A percentile compares a stretch with the other conserved stretches of the same genome.
These are phyloP conservation scores for Loriculus beryllinus DNA, from an alignment of 2,797 vertebrate species.

Conservation along the genomic window DNA sequence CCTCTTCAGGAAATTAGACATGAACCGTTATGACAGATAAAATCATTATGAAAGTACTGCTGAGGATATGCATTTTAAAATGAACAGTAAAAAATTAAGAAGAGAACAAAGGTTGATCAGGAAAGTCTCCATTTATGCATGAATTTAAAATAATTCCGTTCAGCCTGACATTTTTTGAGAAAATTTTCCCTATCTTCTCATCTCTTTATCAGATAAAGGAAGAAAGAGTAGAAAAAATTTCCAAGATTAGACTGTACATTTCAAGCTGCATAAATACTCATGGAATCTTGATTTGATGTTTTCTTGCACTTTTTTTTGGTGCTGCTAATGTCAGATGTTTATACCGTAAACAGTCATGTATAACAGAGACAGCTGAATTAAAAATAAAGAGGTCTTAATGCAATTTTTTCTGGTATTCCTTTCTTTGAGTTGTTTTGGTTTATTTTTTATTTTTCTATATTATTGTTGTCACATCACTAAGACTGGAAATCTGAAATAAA, in stretches of 20 bases:
- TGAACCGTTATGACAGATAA: slow-evolving; percentile 16
- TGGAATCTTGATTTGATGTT: not conserved
- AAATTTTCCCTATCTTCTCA: not conserved
- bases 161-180: not conserved
- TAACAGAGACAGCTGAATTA: not conserved
- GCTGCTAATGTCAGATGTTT: rapidly evolving
- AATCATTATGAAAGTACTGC: not conserved
- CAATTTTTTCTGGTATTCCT: rapidly evolving
- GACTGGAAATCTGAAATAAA: not conserved
- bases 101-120: not conserved
- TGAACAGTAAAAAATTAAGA: not conserved
- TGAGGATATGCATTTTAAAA: slow-evolving; percentile 31
- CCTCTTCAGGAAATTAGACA: slow-evolving; percentile 17
- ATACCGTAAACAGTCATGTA: not conserved
- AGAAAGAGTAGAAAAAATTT: not conserved
- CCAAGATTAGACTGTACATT: not conserved
- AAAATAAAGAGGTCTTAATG: not conserved
- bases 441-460: not conserved
- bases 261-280: not conserved
- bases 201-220: not conserved
- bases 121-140: not conserved
- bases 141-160: not conserved
- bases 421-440: not conserved
- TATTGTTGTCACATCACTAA: not conserved
- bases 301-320: not conserved